These are phyloP conservation scores for Vanessa cardui DNA, from an alignment of 2,888 invertebrate genomes.

Conservation along the genomic window DNA sequence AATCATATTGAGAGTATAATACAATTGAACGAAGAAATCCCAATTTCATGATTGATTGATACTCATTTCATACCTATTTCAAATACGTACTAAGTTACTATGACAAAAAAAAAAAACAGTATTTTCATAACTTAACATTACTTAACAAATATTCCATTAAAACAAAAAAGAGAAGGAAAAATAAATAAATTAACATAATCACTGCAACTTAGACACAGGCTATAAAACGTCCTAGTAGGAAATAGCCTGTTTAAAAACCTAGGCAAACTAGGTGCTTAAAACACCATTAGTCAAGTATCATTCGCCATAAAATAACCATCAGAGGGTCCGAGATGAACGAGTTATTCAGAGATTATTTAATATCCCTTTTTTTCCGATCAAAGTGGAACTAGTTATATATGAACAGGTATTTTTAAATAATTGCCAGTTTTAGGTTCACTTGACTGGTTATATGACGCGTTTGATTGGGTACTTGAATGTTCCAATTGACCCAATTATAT, in stretches of 20 bases:
- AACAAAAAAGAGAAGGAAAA: too few relatives aligned
- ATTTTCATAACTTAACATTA: too few relatives aligned
- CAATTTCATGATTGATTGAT: too few relatives aligned
- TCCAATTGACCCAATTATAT: too few relatives aligned
- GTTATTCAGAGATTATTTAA: slow-evolving; percentile 20
- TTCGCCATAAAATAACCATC: slow-evolving; percentile 29
- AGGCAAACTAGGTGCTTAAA: slow-evolving; percentile 28
- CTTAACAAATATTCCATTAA: neutral
- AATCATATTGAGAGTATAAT: too few relatives aligned
- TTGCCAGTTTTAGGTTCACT: neutral
- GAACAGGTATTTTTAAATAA: neutral
- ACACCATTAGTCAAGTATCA: slow-evolving; percentile 30
- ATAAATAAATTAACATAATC: slow-evolving; percentile 11
- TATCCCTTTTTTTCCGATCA: slow-evolving; percentile 12
- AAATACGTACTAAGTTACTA: too few relatives aligned
- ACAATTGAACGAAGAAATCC: too few relatives aligned
- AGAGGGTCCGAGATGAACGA: slow-evolving; percentile 16
- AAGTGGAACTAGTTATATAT: neutral
- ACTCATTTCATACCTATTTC: too few relatives aligned
- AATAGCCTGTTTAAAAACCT: slow-evolving; percentile 27
- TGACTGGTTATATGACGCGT: too few relatives aligned
- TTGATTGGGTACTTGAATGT: too few relatives aligned
- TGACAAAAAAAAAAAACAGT: too few relatives aligned
- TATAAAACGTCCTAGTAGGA: slow-evolving; percentile 20
- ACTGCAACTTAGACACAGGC: slow-evolving; percentile 12